phyloP scores from a whole-genome alignment of 2,113 vertebrate genomes.

The Tichodroma muraria region DNA sequence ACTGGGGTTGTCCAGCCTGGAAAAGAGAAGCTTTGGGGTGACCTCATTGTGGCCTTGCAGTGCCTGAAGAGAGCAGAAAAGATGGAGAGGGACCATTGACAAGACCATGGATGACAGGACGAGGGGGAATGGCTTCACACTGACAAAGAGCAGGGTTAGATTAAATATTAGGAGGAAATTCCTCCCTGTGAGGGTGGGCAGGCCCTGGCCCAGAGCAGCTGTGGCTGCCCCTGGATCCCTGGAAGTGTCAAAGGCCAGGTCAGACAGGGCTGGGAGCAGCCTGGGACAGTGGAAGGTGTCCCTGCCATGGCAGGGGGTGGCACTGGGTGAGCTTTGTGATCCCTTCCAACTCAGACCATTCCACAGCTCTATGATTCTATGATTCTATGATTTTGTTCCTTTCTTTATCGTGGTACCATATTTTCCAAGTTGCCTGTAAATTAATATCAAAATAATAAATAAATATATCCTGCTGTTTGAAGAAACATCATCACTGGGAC shows the following conservation, averaged over 20 bases:
- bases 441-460: neutral
- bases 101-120: neutral
- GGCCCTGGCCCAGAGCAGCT: neutral
- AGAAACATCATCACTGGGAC: neutral
- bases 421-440: neutral
- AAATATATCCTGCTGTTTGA: neutral
- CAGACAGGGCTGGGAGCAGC: fast-evolving
- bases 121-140: neutral
- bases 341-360: neutral
- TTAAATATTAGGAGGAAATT: neutral
- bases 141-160: neutral
- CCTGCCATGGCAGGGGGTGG: neutral
- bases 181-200: fast-evolving
- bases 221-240: neutral
- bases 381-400: neutral
- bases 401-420: fast-evolving
- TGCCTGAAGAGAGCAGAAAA: neutral
- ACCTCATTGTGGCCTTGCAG: neutral
- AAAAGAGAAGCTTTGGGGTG: neutral
- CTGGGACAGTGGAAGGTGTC: neutral
- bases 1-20: neutral
- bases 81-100: neutral
- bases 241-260: fast-evolving
- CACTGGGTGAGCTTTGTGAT: neutral
- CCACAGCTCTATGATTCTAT: neutral